Evolutionary conservation across 2,113 vertebrate genomes (phyloP), one percentile per base, ranked within the genome.

Genomic region (Cyprinodon brontotheroides): DNA sequence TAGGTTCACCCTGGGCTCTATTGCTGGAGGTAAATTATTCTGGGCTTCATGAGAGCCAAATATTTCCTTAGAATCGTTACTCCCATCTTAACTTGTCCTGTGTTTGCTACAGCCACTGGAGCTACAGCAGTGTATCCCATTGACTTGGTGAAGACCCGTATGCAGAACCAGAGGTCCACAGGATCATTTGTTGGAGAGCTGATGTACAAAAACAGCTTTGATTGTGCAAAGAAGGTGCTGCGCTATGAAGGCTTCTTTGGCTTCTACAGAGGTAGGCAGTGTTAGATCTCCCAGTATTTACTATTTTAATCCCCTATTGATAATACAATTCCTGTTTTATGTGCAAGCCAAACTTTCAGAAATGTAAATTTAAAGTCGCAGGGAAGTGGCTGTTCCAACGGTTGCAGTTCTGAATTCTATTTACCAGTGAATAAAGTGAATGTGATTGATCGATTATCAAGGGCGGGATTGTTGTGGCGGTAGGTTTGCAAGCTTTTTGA

Each of bases 151-250:
- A 99, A 99, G 93, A 98, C 97, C 8, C 96, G 97, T 0, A 99
- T 99, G 97, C 97, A 99, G 89, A 99, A 99, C 90, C 97, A 99
- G 82, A 95, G 97, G 66, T 94, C 95, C 79, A 95, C 94, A 0
- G 96, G 97, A 15, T 96, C 97, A 12, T 97, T 99, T 0, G 94
- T 98, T 1, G 97, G 96, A 72, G 97, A 99, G 89, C 64, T 98
- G 91, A 97, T 98, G 97, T 98, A 99, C 85, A 99, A 99, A 91
- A 99, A 96, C 95, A 99, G 97, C 86, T 98, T 98, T 75, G 97
- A 99, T 92, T 99, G 97, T 85, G 97, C 97, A 74, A 98, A 98
- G 95, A 99, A 99, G 86, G 97, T 99, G 83, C 93, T 99, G 68
- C 97, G 97, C 83, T 99, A 96, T 2, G 97, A 99, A 90, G 97